Conservation (phyloP, 2,797 vertebrate species). For the Acestrorhynchus altus region DNA sequence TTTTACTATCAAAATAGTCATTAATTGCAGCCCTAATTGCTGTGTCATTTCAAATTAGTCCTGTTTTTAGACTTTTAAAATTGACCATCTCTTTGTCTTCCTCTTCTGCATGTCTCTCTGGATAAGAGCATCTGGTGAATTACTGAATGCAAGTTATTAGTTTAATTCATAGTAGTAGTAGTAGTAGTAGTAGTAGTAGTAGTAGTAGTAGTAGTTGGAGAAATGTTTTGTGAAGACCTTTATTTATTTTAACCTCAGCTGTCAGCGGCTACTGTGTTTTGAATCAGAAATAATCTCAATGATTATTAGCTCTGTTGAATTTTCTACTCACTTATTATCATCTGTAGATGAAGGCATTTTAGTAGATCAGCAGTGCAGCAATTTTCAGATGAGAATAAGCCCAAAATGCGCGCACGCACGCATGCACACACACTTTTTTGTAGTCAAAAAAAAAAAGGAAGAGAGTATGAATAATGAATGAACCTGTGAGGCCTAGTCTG, state of each 20-base stretch:
- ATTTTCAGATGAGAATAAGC: background rate
- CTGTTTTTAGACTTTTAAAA: too few species aligned
- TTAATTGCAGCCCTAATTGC: too few species aligned
- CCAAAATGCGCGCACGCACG: slow-evolving; percentile 7
- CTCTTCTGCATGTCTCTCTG: too few species aligned
- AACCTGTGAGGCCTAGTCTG: background rate
- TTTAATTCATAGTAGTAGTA: background rate
- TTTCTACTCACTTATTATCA: background rate
- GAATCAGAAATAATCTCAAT: background rate
- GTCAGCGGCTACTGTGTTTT: background rate
- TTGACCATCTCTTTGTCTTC: too few species aligned
- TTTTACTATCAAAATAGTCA: too few species aligned
- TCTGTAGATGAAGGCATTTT: background rate
- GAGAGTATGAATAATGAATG: slow-evolving; percentile 1
- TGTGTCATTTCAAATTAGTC: too few species aligned
- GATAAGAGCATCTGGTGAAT: too few species aligned
- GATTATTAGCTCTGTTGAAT: background rate
- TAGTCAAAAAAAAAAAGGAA: slow-evolving; percentile 2
- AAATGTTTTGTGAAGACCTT: background rate
- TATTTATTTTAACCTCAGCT: background rate
- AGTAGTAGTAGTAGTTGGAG: background rate
- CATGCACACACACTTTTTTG: background rate
- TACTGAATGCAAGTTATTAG: too few species aligned
- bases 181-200: too few species aligned
- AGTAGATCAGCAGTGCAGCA: background rate